Conservation (phyloP, 2,888 invertebrate species). For the Dinocampus coccinellae region DNA sequence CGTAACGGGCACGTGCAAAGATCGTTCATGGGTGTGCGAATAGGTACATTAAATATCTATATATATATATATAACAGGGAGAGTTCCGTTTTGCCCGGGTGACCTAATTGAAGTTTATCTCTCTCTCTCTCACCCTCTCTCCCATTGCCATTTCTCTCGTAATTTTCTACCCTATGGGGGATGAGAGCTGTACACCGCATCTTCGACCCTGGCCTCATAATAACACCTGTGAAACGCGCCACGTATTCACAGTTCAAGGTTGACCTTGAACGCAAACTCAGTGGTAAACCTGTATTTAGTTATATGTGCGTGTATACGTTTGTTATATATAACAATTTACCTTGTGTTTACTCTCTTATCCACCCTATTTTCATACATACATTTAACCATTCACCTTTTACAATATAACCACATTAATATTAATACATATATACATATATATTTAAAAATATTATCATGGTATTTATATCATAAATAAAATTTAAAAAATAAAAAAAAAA, state of each 20-base stretch:
- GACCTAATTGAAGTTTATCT: slow-evolving; percentile 46
- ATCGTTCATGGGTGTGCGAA: not conserved
- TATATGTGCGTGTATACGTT: not conserved
- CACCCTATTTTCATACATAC: not conserved
- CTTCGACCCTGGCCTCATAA: slow-evolving; percentile 51
- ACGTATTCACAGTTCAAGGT: slow-evolving; percentile 42
- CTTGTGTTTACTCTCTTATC: no score
- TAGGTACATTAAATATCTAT: slow-evolving; percentile 15
- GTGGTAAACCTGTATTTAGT: not conserved
- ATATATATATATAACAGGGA: slow-evolving; percentile 18
- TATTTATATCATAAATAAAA: not conserved
- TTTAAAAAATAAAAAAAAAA: not conserved
- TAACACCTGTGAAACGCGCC: slow-evolving; percentile 40
- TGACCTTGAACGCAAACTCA: slow-evolving; percentile 26
- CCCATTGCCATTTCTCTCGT: slow-evolving; percentile 8
- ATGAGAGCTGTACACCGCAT: slow-evolving; percentile 32
- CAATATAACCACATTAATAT: no score
- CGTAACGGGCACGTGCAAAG: not conserved
- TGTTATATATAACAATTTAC: no score
- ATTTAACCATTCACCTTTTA: no score
- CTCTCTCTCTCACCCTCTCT: slow-evolving; percentile 18
- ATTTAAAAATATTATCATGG: no score
- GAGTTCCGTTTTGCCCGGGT: slow-evolving; percentile 48
- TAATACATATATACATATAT: no score
- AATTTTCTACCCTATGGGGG: slow-evolving; percentile 15